Conservation (phyloP, 2,797 vertebrate genomes). For the Pyrrhura leucotis region DNA sequence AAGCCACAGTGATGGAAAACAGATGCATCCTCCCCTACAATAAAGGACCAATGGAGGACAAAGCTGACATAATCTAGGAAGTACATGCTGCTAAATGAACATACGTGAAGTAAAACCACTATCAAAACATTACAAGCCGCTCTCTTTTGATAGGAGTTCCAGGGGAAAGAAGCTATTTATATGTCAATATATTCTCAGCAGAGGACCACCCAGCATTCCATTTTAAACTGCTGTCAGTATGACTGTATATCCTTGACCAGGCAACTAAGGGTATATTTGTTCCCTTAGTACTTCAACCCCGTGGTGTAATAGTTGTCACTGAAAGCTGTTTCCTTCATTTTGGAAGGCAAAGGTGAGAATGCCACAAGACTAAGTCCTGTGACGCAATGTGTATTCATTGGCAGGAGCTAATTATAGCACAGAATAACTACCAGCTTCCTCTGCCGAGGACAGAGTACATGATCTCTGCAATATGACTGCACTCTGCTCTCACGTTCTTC, state of each 20-base stretch:
- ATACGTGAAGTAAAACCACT: neutral
- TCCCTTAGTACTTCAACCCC: neutral
- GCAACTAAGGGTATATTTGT: neutral
- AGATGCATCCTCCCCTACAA: neutral
- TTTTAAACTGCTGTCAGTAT: neutral
- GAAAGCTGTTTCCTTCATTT: neutral
- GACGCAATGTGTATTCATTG: neutral
- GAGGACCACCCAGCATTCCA: neutral
- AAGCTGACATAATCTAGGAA: neutral
- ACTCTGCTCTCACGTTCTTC: neutral
- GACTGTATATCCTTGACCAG: neutral
- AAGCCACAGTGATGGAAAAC: constrained; percentile 20
- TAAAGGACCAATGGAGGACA: constrained; percentile 23
- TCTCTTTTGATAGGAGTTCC: neutral
- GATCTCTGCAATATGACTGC: neutral
- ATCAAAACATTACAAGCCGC: neutral
- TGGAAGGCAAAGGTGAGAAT: constrained; percentile 43
- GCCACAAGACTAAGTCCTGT: constrained; percentile 4
- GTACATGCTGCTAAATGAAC: neutral
- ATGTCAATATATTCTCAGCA: neutral
- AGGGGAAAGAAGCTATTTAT: neutral
- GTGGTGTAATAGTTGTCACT: neutral
- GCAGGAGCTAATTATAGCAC: constrained; percentile 48
- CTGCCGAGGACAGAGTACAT: neutral
- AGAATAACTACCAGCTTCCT: neutral